Base-by-base conservation (phyloP, 2,113 vertebrate genomes). In the Sarotherodon lohbergeri region DNA sequence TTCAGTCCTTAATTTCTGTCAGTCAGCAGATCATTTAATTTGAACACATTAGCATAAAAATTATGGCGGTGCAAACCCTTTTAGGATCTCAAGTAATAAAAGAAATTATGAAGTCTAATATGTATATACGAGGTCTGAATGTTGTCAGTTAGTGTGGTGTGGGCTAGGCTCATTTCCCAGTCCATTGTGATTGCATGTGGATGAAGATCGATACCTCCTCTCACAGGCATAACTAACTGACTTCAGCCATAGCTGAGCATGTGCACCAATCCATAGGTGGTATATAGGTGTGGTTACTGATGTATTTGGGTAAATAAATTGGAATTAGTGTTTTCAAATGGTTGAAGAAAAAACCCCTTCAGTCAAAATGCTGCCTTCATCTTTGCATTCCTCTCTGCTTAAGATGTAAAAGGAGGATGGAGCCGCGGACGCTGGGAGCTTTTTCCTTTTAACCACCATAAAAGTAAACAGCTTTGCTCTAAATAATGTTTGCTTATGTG, bases 151-250 rank as follows among this genome's bases (percentile, higher is more conserved):
- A 36, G 27, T 73, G 68, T 3, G 13, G 71, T 73, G 82, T 36
- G 50, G 79, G 29, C 54, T 19, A 6, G 4, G 41, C 56, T 81
- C 63, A 89, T 84, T 87, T 87, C 80, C 85, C 83, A 79, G 83
- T 80, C 88, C 54, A 73, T 27, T 54, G 52, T 85, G 61, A 80
- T 76, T 80, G 80, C 66, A 36, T 57, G 17, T 46, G 85, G 7
- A 80, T 52, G 63, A 17, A 24, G 71, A 91, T 91, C 87, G 43
- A 91, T 92, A 88, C 39, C 43, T 85, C 80, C 71, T 87, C 85
- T 89, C 80, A 32, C 9, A 50, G 27, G 71, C 71, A 50, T 5
- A 50, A 27, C 86, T 71, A 78, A 83, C 86, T 56, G 78, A 63
- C 57, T 55, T 61, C 50, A 61, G 71, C 78, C 54, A 76, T 89